A percentile compares a stretch with the other conserved stretches of the same genome.
Evolutionary conservation across 2,888 invertebrate genomes (phyloP).

Genomic region (Microchrysa polita): DNA sequence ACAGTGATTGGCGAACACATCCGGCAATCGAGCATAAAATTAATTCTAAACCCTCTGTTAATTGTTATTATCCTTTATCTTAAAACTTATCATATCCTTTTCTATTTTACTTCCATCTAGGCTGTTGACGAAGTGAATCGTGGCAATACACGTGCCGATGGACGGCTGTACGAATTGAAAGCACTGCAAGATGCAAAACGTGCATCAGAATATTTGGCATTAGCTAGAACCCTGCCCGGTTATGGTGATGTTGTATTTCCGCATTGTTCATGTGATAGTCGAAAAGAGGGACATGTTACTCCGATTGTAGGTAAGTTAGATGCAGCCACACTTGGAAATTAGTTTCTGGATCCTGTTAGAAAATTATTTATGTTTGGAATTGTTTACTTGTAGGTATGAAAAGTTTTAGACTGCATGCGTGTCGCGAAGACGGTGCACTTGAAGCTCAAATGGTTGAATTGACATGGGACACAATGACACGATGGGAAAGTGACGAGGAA

Average conservation of each 20-base stretch:
- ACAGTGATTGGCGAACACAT: no score
- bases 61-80: no score
- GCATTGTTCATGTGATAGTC: conserved; percentile 90
- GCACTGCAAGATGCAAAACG: conserved; percentile 91
- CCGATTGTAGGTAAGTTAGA: conserved; percentile 74
- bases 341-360: not conserved
- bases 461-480: conserved; percentile 82
- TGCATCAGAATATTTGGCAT: conserved; percentile 84
- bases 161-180: conserved; percentile 94
- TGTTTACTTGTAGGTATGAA: conserved; percentile 66
- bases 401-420: conserved; percentile 81
- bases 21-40: no score
- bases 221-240: conserved; percentile 87
- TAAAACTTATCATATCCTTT: no score
- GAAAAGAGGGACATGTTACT: conserved; percentile 87
- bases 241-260: conserved; percentile 96
- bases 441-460: conserved; percentile 85
- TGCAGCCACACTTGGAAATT: conserved; percentile 54
- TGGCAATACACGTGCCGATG: conserved; percentile 88
- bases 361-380: no score
- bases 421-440: conserved; percentile 81
- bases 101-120: conserved; percentile 63
- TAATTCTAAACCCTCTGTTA: no score
- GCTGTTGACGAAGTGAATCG: conserved; percentile 96
- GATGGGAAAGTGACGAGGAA: conserved; percentile 92